Conservation (phyloP, 2,888 invertebrate genomes). For the Congeria kusceri region DNA sequence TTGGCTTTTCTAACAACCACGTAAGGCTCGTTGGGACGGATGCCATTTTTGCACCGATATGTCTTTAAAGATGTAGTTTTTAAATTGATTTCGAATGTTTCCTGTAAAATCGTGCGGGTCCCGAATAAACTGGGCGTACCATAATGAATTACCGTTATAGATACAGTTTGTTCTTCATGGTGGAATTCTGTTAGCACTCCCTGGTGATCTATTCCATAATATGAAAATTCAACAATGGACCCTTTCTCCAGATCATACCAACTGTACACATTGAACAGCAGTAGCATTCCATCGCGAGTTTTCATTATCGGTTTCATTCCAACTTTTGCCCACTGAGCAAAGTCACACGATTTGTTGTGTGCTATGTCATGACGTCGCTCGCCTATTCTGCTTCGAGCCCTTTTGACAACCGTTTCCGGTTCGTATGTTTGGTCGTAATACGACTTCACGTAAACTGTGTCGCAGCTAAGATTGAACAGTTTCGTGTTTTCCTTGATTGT, state of each 20-base stretch:
- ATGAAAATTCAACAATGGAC: conserved; percentile 37
- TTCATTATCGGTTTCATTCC: neutral
- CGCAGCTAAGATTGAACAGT: conserved; percentile 14
- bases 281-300: conserved; percentile 18
- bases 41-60: conserved; percentile 4
- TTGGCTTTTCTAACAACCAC: conserved; percentile 27
- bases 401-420: conserved; percentile 28
- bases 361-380: conserved; percentile 24
- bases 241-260: conserved; percentile 51
- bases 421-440: conserved; percentile 25
- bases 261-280: conserved; percentile 9
- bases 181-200: conserved; percentile 36
- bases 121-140: conserved; percentile 45
- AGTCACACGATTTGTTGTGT: conserved; percentile 26
- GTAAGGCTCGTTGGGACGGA: conserved; percentile 22
- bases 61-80: conserved; percentile 15
- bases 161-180: conserved; percentile 7
- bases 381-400: conserved; percentile 25
- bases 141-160: conserved; percentile 50
- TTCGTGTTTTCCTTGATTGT: conserved; percentile 34
- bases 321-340: conserved; percentile 50
- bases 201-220: conserved; percentile 42
- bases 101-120: conserved; percentile 42
- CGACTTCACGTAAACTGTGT: conserved; percentile 17
- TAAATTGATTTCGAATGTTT: conserved; percentile 21